Percentiles rank a stretch among this genome's conserved stretches.
Evolutionary conservation across 2,797 vertebrate species (phyloP).

Genomic region (Acrossocheilus fasciatus): DNA sequence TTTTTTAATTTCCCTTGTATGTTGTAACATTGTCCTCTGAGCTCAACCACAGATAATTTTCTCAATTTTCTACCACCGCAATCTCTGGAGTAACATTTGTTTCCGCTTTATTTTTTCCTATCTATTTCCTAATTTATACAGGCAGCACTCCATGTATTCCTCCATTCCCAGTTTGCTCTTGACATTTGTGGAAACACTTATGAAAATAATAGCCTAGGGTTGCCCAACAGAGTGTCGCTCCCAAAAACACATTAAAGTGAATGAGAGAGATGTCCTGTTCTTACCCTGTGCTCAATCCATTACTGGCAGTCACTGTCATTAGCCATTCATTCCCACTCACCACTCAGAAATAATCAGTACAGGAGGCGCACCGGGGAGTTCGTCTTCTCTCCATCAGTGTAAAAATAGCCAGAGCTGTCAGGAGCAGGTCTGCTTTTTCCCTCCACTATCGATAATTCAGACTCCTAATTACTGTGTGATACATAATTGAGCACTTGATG

Average conservation of each 20-base stretch:
- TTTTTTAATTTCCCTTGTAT: conserved; percentile 6
- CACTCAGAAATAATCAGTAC: conserved; percentile 58
- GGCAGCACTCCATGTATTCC: conserved; percentile 1
- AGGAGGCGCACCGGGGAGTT: conserved; percentile 52
- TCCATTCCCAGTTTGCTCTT: conserved; percentile 2
- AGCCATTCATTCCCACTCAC: conserved; percentile 55
- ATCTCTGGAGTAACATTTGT: conserved; percentile 6
- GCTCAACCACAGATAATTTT: conserved; percentile 34
- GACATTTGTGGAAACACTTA: conserved; percentile 43
- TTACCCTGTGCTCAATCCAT: conserved; percentile 43
- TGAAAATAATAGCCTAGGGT: conserved; percentile 51
- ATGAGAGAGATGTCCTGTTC: conserved; percentile 23
- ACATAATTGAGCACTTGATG: conserved; percentile 61
- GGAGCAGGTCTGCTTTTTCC: conserved; percentile 55
- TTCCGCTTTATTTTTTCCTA: background rate
- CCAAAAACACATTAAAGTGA: conserved; percentile 41
- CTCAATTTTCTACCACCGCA: background rate
- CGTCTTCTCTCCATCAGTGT: conserved; percentile 59
- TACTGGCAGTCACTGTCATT: conserved; percentile 56
- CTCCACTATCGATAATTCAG: conserved; percentile 61
- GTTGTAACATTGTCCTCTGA: background rate
- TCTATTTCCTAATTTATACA: conserved; percentile 37
- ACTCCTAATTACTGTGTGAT: conserved; percentile 62
- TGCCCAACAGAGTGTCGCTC: conserved; percentile 15
- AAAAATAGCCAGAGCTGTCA: conserved; percentile 78